Percentiles rank a stretch among this genome's conserved stretches.
Evolutionary conservation across 37 sponge, comb jelly and placozoan genomes (phyloP).

Genomic region (Lycopodina hypogea): DNA sequence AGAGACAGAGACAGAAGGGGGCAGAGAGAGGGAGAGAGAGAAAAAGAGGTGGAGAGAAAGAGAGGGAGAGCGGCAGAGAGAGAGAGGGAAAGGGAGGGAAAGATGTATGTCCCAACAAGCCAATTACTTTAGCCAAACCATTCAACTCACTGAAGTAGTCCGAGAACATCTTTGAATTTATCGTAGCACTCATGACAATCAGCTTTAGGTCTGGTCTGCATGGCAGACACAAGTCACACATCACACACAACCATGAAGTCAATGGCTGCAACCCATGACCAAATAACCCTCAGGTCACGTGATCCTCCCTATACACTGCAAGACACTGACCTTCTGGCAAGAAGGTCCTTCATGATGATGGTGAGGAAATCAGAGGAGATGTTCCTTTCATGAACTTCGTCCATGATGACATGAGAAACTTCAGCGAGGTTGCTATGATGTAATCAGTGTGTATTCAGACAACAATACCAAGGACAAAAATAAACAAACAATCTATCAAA

Average conservation of each 20-base stretch:
- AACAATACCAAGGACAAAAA: neutral
- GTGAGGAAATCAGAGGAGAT: constrained; percentile 75
- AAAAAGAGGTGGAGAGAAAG: neutral
- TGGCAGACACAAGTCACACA: neutral
- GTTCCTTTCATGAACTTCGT: constrained; percentile 90
- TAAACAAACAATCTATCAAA: neutral
- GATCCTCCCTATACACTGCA: neutral
- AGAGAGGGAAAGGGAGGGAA: neutral
- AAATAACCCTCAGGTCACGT: too few species aligned
- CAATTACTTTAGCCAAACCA: too few species aligned
- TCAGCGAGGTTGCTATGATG: constrained; percentile 2
- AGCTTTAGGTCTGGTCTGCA: constrained; percentile 83
- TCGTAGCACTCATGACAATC: constrained; percentile 89
- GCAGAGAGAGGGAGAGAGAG: neutral
- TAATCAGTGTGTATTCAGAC: constrained; percentile 5
- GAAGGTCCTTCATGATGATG: constrained; percentile 71
- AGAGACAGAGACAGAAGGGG: neutral
- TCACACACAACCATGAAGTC: neutral
- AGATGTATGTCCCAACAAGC: neutral
- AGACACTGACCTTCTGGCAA: constrained; percentile 44
- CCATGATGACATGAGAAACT: constrained; percentile 72
- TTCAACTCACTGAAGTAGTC: constrained; percentile 76
- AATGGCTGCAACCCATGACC: too few species aligned
- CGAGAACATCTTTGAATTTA: constrained; percentile 75
- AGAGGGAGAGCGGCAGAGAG: neutral